Evolutionary conservation across 2,797 vertebrate species (phyloP), one percentile per base, ranked within the genome.

Genomic region (Siniperca obscura): DNA sequence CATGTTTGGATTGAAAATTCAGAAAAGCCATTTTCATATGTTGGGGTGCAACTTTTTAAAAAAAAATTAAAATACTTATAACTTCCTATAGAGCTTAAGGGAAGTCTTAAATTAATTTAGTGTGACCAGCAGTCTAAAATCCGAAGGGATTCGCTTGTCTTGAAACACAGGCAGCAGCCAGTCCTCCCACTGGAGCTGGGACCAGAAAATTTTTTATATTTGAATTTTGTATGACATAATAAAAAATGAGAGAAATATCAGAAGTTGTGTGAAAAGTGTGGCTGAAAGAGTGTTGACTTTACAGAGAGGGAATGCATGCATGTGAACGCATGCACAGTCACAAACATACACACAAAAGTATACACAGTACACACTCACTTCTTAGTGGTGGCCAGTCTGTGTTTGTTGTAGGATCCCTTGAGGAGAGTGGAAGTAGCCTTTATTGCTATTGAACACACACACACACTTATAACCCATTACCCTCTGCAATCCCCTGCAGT

Each of bases 351-450:
- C 62, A 64, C 74, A 83, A 2, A 76, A 50, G 74, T 21, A 16
- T 36, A 74, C 55, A 74, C 19, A 76, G 13, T 66, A 25, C 64
- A 46, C 48, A 27, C 38, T 70, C 70, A 69, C 30, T 30, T 52
- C 85, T 82, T 61, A 57, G 85, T 61, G 46, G 71, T 52, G 82
- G 72, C 80, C 80, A 76, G 81, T 74, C 80, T 92, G 83, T 94
- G 88, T 95, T 96, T 95, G 87, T 86, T 95, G 95, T 86, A 84
- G 84, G 79, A 74, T 80, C 88, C 94, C 92, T 91, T 92, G 88
- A 86, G 94, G 81, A 92, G 84, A 90, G 67, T 93, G 84, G 91
- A 93, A 84, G 30, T 70, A 91, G 88, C 78, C 78, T 89, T 92
- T 91, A 90, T 85, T 87, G 78, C 90, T 79, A 77, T 3, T 70